phyloP scores from a whole-genome alignment of 2,888 invertebrate species.

The Metalampra italica region DNA sequence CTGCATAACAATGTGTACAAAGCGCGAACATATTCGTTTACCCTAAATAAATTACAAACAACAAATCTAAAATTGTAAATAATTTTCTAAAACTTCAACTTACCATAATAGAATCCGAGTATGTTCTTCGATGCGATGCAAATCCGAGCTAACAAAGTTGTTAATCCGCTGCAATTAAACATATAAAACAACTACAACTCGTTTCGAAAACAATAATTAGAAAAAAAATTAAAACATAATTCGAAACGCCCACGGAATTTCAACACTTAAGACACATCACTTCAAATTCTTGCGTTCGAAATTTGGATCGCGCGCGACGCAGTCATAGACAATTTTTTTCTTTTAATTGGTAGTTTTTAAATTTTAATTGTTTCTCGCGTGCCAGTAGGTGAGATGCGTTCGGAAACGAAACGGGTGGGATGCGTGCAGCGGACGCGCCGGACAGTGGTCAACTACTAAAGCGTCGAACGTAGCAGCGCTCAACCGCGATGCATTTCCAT shows the following conservation, averaged over 20 bases:
- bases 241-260: conserved; percentile 17
- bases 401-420: conserved; percentile 17
- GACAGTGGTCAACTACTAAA: conserved; percentile 69
- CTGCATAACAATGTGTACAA: background rate
- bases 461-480: conserved; percentile 25
- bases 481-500: conserved; percentile 12
- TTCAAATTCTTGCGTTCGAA: conserved; percentile 27
- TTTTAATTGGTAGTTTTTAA: conserved; percentile 22
- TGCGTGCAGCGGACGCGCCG: conserved; percentile 57
- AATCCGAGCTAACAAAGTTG: conserved; percentile 15
- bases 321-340: conserved; percentile 28
- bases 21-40: background rate
- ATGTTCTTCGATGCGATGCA: conserved; percentile 3
- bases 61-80: background rate
- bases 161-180: conserved; percentile 11
- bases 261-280: conserved; percentile 34
- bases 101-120: conserved; percentile 25
- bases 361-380: conserved; percentile 38
- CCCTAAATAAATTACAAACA: background rate
- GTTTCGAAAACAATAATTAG: conserved; percentile 10
- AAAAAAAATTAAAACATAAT: conserved; percentile 12
- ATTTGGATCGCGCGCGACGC: conserved; percentile 30
- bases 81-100: conserved; percentile 11
- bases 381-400: conserved; percentile 28
- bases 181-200: conserved; percentile 13